Percentiles rank a stretch among this genome's conserved stretches.
These are phyloP conservation scores for Toxonevra muliebris DNA, from an alignment of 2,888 invertebrate genomes.

Conservation along the genomic window DNA sequence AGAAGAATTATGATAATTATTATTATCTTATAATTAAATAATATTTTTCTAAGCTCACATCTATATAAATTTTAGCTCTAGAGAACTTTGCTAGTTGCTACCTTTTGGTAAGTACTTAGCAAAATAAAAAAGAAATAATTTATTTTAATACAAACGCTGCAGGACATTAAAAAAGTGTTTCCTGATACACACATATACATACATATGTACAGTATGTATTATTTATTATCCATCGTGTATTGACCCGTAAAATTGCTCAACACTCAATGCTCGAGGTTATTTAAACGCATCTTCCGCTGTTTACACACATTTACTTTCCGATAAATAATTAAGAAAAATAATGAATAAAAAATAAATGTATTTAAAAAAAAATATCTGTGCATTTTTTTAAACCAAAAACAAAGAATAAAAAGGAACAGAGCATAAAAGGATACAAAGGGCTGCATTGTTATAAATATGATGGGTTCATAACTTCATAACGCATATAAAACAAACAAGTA, in stretches of 20 bases:
- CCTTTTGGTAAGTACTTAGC: no score
- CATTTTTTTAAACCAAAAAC: constrained; percentile 12
- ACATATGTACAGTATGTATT: not conserved
- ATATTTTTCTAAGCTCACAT: no score
- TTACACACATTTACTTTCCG: constrained; percentile 31
- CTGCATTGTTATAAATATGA: not conserved
- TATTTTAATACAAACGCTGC: no score
- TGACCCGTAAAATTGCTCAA: constrained; percentile 35
- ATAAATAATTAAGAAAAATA: constrained; percentile 44
- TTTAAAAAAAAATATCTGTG: not conserved
- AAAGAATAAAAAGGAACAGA: constrained; percentile 5
- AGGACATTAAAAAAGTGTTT: no score
- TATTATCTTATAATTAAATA: no score
- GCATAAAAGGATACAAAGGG: not conserved
- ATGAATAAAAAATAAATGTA: constrained; percentile 25
- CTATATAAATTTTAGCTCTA: no score
- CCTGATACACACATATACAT: not conserved
- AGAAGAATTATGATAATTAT: no score
- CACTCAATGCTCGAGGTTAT: constrained; percentile 21
- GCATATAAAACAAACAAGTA: not conserved
- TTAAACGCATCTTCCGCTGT: constrained; percentile 9
- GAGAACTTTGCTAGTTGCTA: no score
- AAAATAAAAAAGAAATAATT: no score
- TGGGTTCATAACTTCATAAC: constrained; percentile 7
- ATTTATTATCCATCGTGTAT: constrained; percentile 26